Base-by-base conservation (phyloP, 2,113 vertebrate genomes). In the Phocoena sinus region DNA sequence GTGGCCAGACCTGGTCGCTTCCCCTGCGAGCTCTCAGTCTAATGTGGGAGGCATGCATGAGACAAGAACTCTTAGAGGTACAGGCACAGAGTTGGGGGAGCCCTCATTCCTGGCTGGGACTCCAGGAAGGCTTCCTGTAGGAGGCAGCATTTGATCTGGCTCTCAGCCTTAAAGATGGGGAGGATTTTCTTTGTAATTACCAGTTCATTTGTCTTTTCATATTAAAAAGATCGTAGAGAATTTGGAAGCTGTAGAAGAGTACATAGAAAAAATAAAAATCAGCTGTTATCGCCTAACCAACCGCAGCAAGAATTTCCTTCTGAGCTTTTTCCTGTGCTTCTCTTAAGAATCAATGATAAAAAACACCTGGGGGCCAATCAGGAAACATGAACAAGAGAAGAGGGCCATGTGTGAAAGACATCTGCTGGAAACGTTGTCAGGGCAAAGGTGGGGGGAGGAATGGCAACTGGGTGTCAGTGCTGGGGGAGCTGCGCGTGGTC, bases 201-300 rank as follows among this genome's bases (percentile, higher is more conserved):
- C 58, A 87, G 62, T 79, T 86, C 58, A 17, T 89, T 82, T 95
- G 95, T 96, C 83, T 97, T 97, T 97, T 96, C 95, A 60, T 95
- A 65, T 93, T 76, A 41, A 96, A 93, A 77, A 89, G 21, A 1
- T 84, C 23, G 68, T 97, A 97, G 89, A 96, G 53, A 92, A 63
- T 84, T 70, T 95, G 89, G 73, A 97, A 92, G 74, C 70, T 76
- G 86, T 97, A 97, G 96, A 96, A 77, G 56, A 60, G 15, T 6
- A 53, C 50, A 15, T 53, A 53, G 50, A 53, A 53, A 53, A 65
- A 97, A 96, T 98, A 97, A 98, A 96, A 88, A 81, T n/a, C 14
- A 41, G 50, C 38, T 82, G 88, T 93, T 77, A 26, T 83, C 33
- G 26, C 44, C 65, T 89, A 82, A 77, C 26, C 58, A 96, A 33